phyloP scores from a whole-genome alignment of 2,113 vertebrate genomes.

The Eptesicus fuscus region DNA sequence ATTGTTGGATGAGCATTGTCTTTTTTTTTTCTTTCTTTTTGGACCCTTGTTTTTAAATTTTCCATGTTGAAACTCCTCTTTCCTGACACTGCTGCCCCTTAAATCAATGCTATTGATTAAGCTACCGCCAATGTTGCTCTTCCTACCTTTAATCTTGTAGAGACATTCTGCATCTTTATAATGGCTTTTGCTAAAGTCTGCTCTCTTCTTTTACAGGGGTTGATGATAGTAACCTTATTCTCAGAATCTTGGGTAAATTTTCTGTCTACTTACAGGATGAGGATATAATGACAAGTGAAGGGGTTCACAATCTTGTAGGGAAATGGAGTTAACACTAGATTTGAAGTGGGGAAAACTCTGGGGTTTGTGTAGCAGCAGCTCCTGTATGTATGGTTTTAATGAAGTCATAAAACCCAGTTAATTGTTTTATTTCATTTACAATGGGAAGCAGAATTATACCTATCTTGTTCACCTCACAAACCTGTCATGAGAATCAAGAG shows the following conservation, averaged over 20 bases:
- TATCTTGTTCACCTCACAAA: background rate
- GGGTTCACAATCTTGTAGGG: background rate
- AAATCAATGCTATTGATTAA: background rate
- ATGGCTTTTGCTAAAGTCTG: background rate
- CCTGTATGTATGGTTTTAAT: background rate
- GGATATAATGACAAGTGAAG: background rate
- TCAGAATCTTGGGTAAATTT: background rate
- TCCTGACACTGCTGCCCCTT: background rate
- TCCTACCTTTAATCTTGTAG: background rate
- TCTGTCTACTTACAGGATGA: background rate
- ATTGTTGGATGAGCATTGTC: background rate
- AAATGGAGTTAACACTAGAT: background rate
- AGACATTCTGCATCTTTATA: background rate
- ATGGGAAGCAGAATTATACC: background rate
- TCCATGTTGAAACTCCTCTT: background rate
- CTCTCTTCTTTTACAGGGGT: background rate
- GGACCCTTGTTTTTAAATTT: background rate
- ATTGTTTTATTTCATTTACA: background rate
- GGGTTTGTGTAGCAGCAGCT: background rate
- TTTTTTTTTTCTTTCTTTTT: background rate
- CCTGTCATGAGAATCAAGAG: background rate
- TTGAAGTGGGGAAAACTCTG: background rate
- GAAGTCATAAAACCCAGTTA: background rate
- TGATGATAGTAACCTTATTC: background rate
- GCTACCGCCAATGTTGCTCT: background rate